Conservation (phyloP, 2,888 invertebrate species). For the Xiphydria camelus region DNA sequence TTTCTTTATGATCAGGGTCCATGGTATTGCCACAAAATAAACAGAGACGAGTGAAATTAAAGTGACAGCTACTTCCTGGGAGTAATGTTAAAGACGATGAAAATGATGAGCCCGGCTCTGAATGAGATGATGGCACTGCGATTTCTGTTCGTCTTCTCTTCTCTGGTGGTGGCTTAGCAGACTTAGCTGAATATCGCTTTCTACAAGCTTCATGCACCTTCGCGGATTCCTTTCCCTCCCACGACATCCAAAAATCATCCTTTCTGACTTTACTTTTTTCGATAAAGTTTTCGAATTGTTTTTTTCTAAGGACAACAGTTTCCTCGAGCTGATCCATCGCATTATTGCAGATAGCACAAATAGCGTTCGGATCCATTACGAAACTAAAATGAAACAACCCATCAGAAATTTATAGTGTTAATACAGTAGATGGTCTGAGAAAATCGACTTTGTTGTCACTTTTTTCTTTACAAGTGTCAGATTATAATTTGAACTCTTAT, state of each 20-base stretch:
- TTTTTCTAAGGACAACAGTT: slow-evolving; percentile 1
- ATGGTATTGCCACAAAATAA: slow-evolving; percentile 6
- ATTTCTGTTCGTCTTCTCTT: slow-evolving; percentile 4
- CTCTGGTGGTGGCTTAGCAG: slow-evolving; percentile 1
- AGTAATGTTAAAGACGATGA: no score
- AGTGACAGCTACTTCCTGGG: slow-evolving; percentile 3
- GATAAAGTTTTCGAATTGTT: not conserved
- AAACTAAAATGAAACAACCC: slow-evolving; percentile 4
- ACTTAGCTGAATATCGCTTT: slow-evolving; percentile 1
- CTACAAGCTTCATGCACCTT: slow-evolving; percentile 4
- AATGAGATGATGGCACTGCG: not conserved
- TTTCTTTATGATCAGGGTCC: slow-evolving; percentile 5
- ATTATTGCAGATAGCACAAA: slow-evolving; percentile 1
- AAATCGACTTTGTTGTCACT: no score
- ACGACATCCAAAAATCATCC: slow-evolving; percentile 4
- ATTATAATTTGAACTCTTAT: no score
- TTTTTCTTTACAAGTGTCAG: no score
- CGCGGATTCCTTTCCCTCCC: not conserved
- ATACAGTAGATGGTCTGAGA: no score
- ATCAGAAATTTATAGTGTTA: no score
- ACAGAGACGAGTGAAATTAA: slow-evolving; percentile 7
- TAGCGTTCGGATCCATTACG: not conserved
- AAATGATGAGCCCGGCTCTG: not conserved
- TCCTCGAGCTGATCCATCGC: not conserved
- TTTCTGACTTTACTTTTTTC: slow-evolving; percentile 6